Conservation (phyloP, 2,888 invertebrate genomes). For the Crioceris asparagi region DNA sequence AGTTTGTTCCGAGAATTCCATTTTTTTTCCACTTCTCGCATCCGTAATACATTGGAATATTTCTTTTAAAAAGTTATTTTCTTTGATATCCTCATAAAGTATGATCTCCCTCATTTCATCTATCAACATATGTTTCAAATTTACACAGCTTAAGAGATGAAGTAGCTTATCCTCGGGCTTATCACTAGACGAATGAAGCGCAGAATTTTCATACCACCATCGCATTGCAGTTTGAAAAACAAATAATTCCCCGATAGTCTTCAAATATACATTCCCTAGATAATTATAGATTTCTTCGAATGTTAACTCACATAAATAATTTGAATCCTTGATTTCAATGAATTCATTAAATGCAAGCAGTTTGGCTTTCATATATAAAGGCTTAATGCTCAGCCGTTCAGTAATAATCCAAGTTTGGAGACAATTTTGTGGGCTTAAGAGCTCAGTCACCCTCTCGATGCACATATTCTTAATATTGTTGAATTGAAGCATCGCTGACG, state of each 20-base stretch:
- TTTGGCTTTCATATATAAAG: constrained; percentile 32
- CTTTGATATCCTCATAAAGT: constrained; percentile 26
- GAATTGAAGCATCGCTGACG: constrained; percentile 38
- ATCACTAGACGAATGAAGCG: too few relatives aligned
- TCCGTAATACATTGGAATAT: too few relatives aligned
- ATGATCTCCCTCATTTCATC: constrained; percentile 28
- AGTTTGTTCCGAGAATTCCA: constrained; percentile 13
- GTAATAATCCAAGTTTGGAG: constrained; percentile 31
- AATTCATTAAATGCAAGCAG: constrained; percentile 31
- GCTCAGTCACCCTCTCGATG: constrained; percentile 22
- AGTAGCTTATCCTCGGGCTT: too few relatives aligned
- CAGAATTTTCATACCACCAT: constrained; percentile 34
- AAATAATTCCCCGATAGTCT: constrained; percentile 28
- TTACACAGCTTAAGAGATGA: constrained; percentile 29
- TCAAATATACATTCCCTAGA: constrained; percentile 27
- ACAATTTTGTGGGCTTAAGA: constrained; percentile 26
- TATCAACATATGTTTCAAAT: constrained; percentile 23
- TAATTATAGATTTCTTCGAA: constrained; percentile 31
- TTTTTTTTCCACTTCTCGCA: too few relatives aligned
- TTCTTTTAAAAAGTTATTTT: too few relatives aligned
- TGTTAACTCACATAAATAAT: constrained; percentile 26
- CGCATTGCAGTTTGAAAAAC: constrained; percentile 33
- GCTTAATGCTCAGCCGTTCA: constrained; percentile 28
- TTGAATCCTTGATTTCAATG: constrained; percentile 25
- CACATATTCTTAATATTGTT: constrained; percentile 27